A percentile compares a stretch with the other conserved stretches of the same genome.
Conservation (phyloP, 2,888 invertebrate genomes). For the Pteria penguin region DNA sequence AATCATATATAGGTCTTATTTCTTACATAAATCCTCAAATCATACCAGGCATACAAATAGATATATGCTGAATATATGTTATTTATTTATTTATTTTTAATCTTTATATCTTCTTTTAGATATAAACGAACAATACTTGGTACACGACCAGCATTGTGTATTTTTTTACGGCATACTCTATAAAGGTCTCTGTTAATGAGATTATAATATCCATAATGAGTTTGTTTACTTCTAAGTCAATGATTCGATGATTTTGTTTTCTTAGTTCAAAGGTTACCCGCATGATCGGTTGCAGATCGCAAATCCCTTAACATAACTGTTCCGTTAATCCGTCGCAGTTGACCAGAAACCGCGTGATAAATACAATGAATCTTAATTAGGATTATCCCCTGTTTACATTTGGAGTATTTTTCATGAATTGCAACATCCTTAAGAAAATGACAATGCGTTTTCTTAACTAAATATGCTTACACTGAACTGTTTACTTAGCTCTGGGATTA, state of each 20-base stretch:
- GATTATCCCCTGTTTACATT: background rate
- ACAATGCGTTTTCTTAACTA: background rate
- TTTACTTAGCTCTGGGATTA: too few species aligned
- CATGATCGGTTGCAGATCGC: background rate
- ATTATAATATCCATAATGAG: background rate
- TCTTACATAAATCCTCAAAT: too few species aligned
- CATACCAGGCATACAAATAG: too few species aligned
- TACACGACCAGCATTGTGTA: too few species aligned
- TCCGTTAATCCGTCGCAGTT: background rate
- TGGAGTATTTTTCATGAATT: background rate
- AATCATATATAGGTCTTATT: too few species aligned
- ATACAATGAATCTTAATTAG: background rate
- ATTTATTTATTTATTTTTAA: too few species aligned
- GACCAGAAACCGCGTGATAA: background rate
- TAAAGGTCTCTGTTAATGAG: too few species aligned
- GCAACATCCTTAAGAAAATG: background rate
- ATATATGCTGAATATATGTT: too few species aligned
- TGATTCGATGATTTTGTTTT: background rate
- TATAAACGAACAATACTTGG: too few species aligned
- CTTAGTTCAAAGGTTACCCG: background rate
- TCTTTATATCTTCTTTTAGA: too few species aligned
- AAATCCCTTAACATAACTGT: background rate
- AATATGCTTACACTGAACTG: background rate
- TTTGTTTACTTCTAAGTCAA: background rate
- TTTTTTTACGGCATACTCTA: too few species aligned